Conservation (phyloP, 2,113 vertebrate species). For the Muscicapa adusta region DNA sequence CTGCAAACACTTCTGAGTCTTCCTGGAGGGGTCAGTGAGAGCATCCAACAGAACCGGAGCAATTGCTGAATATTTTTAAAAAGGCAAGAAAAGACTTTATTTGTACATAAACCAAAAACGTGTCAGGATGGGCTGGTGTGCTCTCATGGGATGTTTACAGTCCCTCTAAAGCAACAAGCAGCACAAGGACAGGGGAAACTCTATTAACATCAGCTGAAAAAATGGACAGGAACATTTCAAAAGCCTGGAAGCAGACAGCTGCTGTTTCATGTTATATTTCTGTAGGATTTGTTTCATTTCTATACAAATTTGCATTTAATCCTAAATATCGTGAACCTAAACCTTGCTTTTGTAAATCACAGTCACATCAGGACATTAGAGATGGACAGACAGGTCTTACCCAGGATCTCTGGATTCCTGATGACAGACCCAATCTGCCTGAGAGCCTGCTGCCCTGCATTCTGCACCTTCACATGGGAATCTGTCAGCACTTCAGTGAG, state of each 20-base stretch:
- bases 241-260: not conserved
- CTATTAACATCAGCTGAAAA: not conserved
- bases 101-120: not conserved
- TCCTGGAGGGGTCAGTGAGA: constrained; percentile 92
- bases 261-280: not conserved
- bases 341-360: not conserved
- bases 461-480: constrained; percentile 98
- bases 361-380: not conserved
- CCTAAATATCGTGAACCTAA: not conserved
- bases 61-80: constrained; percentile 78
- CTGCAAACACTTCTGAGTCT: constrained; percentile 94
- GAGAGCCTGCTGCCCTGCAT: constrained; percentile 95
- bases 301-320: not conserved
- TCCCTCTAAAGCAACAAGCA: not conserved
- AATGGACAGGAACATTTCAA: not conserved
- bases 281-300: not conserved
- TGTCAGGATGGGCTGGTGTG: not conserved
- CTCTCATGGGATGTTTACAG: not conserved
- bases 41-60: constrained; percentile 93
- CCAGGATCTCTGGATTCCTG: constrained; percentile 95
- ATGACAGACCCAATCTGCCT: constrained; percentile 96
- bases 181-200: not conserved
- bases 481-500: constrained; percentile 96
- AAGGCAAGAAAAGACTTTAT: not conserved
- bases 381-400: constrained; percentile 63